Conservation (phyloP, 2,888 invertebrate genomes). For the Flexamia atlantica region DNA sequence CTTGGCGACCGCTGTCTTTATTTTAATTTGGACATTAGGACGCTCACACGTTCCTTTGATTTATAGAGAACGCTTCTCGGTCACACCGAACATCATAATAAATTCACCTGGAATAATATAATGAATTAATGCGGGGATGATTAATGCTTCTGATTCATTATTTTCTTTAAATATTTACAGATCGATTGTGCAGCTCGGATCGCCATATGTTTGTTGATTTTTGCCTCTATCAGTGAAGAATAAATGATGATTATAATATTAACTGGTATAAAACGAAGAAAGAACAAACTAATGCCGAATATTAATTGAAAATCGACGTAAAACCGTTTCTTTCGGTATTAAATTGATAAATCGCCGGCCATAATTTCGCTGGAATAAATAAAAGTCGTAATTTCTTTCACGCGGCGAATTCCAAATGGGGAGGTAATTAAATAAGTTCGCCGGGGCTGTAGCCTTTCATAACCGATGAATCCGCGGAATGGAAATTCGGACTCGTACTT, state of each 20-base stretch:
- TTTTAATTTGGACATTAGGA: conserved; percentile 2
- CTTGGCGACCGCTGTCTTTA: neutral
- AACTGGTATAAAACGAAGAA: too few relatives aligned
- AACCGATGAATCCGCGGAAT: conserved; percentile 8
- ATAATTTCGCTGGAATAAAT: neutral
- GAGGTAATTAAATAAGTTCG: conserved; percentile 51
- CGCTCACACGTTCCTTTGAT: conserved; percentile 5
- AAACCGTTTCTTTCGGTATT: too few relatives aligned
- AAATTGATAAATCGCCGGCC: neutral
- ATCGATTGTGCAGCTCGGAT: too few relatives aligned
- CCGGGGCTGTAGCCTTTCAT: conserved; percentile 41
- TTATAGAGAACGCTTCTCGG: neutral
- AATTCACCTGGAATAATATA: neutral
- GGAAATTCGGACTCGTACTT: conserved; percentile 31
- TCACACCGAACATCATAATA: neutral
- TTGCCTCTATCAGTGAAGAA: too few relatives aligned
- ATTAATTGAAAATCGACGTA: too few relatives aligned
- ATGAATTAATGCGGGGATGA: too few relatives aligned
- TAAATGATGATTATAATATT: too few relatives aligned
- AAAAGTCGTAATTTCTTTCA: conserved; percentile 32
- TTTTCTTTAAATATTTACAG: too few relatives aligned
- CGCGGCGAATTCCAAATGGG: conserved; percentile 18
- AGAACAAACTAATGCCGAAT: too few relatives aligned
- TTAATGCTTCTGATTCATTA: too few relatives aligned
- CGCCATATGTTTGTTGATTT: too few relatives aligned